Conservation (phyloP, 2,797 vertebrate species). For the Bucorvus abyssinicus region DNA sequence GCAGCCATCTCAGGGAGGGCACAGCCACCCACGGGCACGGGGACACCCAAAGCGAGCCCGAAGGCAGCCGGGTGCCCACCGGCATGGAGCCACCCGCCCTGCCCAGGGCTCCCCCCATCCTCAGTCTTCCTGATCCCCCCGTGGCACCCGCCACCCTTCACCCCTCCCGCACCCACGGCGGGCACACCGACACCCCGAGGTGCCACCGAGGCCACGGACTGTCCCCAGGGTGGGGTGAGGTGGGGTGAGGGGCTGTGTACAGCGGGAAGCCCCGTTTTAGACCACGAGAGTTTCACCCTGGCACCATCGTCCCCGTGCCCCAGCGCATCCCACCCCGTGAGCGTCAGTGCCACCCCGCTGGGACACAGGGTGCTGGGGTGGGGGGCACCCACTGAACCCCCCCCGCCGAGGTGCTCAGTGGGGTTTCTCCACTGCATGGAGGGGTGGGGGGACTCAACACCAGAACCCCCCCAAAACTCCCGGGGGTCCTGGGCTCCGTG, state of each 20-base stretch:
- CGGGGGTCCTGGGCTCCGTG: background rate
- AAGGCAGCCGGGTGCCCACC: background rate
- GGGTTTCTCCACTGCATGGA: background rate
- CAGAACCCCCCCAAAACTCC: background rate
- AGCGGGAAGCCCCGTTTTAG: background rate
- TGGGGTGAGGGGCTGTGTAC: background rate
- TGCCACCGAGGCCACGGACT: background rate
- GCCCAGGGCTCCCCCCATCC: background rate
- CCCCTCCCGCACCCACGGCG: background rate
- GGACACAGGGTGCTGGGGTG: background rate
- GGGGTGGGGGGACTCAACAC: too few species aligned
- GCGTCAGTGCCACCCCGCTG: background rate
- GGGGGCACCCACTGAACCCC: background rate
- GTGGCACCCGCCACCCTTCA: background rate
- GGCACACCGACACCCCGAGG: background rate
- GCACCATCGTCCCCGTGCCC: background rate
- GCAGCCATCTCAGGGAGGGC: background rate
- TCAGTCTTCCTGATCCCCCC: conserved; percentile 37
- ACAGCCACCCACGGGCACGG: background rate
- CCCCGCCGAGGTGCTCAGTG: background rate
- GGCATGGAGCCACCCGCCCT: background rate
- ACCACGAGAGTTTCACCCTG: background rate
- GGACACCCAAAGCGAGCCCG: background rate
- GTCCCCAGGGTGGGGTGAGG: background rate
- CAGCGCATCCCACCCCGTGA: background rate